Evolutionary conservation across 2,797 vertebrate species (phyloP).

Genomic region (Xenopus petersii): DNA sequence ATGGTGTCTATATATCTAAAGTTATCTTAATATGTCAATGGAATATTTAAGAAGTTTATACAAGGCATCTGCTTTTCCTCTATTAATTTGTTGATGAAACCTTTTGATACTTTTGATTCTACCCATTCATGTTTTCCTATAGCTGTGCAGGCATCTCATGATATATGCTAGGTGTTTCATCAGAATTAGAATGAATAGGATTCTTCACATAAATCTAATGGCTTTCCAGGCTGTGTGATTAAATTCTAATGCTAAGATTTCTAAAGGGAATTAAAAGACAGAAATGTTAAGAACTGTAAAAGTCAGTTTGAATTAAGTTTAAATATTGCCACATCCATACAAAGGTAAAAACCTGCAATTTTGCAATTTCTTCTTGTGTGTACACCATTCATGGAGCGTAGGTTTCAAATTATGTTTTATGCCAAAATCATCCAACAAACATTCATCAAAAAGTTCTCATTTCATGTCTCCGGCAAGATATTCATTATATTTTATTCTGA

Average conservation of each 20-base stretch:
- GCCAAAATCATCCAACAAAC: no score
- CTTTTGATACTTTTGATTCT: slow-evolving; percentile 5
- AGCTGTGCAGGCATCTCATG: slow-evolving; percentile 11
- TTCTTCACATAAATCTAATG: slow-evolving; percentile 23
- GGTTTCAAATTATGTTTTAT: no score
- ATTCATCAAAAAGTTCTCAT: no score
- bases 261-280: slow-evolving; percentile 33
- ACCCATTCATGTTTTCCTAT: slow-evolving; percentile 18
- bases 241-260: slow-evolving; percentile 30
- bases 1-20: no score
- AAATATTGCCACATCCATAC: slow-evolving; percentile 11
- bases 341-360: neutral
- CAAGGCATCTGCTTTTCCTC: no score
- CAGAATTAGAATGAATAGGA: slow-evolving; percentile 20
- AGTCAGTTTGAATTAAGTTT: slow-evolving; percentile 7
- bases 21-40: no score
- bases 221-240: slow-evolving; percentile 21
- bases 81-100: no score
- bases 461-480: no score
- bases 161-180: slow-evolving; percentile 26
- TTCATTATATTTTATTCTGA: no score
- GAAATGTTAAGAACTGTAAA: slow-evolving; percentile 17
- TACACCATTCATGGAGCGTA: no score
- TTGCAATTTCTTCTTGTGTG: no score
- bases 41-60: no score